These are phyloP conservation scores for Lasioglossum figueresi DNA, from an alignment of 2,888 invertebrate species.

Conservation along the genomic window DNA sequence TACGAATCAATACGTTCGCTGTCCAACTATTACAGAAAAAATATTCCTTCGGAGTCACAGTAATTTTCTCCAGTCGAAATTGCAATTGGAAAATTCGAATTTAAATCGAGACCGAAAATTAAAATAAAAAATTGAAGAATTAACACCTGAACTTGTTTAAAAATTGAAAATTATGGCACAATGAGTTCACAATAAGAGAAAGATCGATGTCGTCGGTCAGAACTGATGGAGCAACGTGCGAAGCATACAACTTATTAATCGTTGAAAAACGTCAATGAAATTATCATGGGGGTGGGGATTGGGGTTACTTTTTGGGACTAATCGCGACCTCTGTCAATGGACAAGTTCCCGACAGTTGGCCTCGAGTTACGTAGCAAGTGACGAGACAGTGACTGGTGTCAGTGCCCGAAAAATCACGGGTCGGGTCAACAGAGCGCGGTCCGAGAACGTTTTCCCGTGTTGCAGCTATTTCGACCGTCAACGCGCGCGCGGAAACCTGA, in stretches of 20 bases:
- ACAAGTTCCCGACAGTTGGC: not conserved
- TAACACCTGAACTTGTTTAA: too few relatives aligned
- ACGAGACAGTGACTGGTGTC: constrained; percentile 3
- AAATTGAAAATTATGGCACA: not conserved
- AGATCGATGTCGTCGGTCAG: too few relatives aligned
- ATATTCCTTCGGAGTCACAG: too few relatives aligned
- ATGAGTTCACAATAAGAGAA: not conserved
- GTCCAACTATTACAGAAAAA: too few relatives aligned
- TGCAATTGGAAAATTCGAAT: too few relatives aligned
- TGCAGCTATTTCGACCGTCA: constrained; percentile 20
- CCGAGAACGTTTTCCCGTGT: constrained; percentile 37
- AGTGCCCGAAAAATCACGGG: constrained; percentile 12
- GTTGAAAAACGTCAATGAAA: not conserved
- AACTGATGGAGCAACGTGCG: not conserved
- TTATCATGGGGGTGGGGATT: not conserved
- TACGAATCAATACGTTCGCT: too few relatives aligned
- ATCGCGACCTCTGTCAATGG: not conserved
- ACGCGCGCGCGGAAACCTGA: constrained; percentile 39
- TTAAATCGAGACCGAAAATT: too few relatives aligned
- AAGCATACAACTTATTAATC: not conserved
- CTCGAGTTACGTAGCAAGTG: not conserved
- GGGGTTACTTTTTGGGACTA: not conserved
- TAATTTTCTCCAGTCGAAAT: too few relatives aligned
- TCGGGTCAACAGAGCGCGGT: not conserved
- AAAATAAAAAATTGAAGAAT: not conserved